phyloP scores from a whole-genome alignment of 1,140 invertebrate species.

The Callitettix versicolor region DNA sequence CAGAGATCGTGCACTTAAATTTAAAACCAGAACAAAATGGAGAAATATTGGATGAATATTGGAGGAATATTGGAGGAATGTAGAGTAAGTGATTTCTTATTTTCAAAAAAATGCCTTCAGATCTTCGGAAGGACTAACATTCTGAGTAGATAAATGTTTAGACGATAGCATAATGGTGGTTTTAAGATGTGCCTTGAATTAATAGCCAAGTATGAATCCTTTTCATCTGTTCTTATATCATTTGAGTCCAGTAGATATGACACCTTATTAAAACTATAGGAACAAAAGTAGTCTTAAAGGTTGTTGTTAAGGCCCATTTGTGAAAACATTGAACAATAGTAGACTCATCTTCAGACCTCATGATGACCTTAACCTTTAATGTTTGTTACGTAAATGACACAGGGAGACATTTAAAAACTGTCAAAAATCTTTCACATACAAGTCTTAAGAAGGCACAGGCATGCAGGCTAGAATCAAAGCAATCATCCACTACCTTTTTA shows the following conservation, averaged over 20 bases:
- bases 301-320: background rate
- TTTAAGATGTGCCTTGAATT: slow-evolving; percentile 1
- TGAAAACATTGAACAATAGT: background rate
- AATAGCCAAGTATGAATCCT: background rate
- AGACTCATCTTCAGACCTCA: background rate
- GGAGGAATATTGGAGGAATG: too few relatives aligned
- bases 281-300: background rate
- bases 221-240: too few relatives aligned
- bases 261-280: background rate
- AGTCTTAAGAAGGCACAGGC: background rate
- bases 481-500: too few relatives aligned
- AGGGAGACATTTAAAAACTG: background rate
- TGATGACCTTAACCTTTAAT: background rate
- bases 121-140: background rate
- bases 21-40: too few relatives aligned
- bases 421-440: background rate
- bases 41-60: too few relatives aligned
- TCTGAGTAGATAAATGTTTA: background rate
- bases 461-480: too few relatives aligned
- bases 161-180: background rate
- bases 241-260: background rate
- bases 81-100: background rate
- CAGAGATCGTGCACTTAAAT: too few relatives aligned
- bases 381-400: background rate
- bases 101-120: background rate